A percentile compares a stretch with the other conserved stretches of the same genome.
Evolutionary conservation across 2,888 invertebrate genomes (phyloP).

Genomic region (Clivina fossor): DNA sequence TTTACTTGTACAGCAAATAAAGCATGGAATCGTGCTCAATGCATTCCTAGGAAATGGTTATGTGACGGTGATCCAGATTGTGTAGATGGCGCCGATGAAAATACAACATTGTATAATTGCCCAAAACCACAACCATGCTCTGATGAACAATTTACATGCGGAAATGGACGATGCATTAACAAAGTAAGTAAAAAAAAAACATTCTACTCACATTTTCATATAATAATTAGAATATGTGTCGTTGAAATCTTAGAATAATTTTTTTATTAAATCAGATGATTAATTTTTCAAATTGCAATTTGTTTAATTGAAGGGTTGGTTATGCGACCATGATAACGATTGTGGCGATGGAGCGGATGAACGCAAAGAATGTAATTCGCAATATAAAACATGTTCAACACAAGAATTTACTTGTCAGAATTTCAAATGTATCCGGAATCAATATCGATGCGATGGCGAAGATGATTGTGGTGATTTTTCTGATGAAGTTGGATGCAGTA

Average conservation of each 20-base stretch:
- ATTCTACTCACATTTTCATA: too few species aligned
- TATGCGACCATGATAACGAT: slow-evolving; percentile 93
- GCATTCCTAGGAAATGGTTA: slow-evolving; percentile 90
- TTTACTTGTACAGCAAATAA: slow-evolving; percentile 89
- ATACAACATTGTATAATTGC: slow-evolving; percentile 80
- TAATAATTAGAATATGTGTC: too few species aligned
- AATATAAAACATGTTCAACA: slow-evolving; percentile 79
- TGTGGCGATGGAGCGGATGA: slow-evolving; percentile 98
- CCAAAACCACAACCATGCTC: slow-evolving; percentile 83
- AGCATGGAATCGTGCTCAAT: slow-evolving; percentile 88
- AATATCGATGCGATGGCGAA: slow-evolving; percentile 80
- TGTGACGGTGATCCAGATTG: slow-evolving; percentile 99
- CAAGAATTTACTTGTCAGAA: slow-evolving; percentile 93
- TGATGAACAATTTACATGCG: slow-evolving; percentile 90
- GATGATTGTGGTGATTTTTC: slow-evolving; percentile 95
- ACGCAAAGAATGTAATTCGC: slow-evolving; percentile 82
- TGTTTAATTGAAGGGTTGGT: slow-evolving; percentile 63
- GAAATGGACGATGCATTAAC: slow-evolving; percentile 90
- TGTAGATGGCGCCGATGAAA: slow-evolving; percentile 88
- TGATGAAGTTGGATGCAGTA: slow-evolving; percentile 84
- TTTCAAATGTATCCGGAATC: slow-evolving; percentile 89
- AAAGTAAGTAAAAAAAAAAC: slow-evolving; percentile 61
- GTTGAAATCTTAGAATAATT: too few species aligned
- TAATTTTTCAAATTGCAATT: slow-evolving; percentile 17
- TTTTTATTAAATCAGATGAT: background rate